Base-by-base conservation (phyloP, 1,140 invertebrate species). In the Caerostris extrusa region DNA sequence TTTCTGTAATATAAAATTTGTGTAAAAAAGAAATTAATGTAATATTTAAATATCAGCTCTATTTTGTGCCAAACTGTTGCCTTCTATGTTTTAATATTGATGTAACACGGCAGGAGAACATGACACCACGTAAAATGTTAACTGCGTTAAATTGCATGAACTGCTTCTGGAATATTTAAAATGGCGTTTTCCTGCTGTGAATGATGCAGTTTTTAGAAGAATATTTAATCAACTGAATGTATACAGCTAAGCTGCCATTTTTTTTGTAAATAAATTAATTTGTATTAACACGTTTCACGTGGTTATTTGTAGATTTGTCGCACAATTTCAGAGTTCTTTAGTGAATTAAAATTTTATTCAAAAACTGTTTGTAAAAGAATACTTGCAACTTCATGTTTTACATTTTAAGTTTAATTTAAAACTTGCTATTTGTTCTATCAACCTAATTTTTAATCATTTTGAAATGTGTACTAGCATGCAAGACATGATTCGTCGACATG, bases 1-100 rank as follows among this genome's bases (percentile, higher is more conserved):
- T 53, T 4, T 5, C 3, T 77, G 34, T 77, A 10, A 77, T 77
- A 34, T 77, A 53, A 77, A 77, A 77, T 77, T 34, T 34, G 3
- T 53, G 71, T 77, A 77, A 53, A 77, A 77, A 77, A 50, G 50
- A 19, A 50, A 50, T 50, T 71, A 34, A 19, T 71, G 19, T 71
- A 50, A 77, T 53, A 50, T 50, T 77, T 12, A 77, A 77, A 34
- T 77, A 77, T 19, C 71, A 50, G 34, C 71, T 77, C 71, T 53
- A 53, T 77, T 64, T 64, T 77, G 71, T 77, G 71, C 71, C 71
- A 77, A 77, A 77, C 34, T 77, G 71, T 77, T 50, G 71, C 71
- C 71, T 53, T 77, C 4, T 77, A 12, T 77, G 71, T 77, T 77
- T 77, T 77, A 77, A 77, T 12, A 77, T 77, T 12, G 53, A 34